These are phyloP conservation scores for Lasioglossum malachurum DNA, from an alignment of 2,888 invertebrate genomes.

Conservation along the genomic window DNA sequence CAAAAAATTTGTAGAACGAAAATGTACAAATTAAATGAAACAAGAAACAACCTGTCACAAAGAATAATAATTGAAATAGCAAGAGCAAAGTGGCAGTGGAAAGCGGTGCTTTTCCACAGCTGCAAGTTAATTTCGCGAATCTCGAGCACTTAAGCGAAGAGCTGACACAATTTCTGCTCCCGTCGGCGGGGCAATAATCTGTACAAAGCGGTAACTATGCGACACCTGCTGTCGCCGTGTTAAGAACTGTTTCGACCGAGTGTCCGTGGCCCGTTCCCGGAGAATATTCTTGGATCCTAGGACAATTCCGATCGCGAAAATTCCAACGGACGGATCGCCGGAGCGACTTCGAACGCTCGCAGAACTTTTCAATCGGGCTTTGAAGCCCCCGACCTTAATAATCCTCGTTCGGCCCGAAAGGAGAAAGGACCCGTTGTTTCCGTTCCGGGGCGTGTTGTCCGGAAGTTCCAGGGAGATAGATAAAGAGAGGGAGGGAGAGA, in stretches of 20 bases:
- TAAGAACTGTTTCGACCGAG: neutral
- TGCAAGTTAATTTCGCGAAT: neutral
- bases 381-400: slow-evolving; percentile 56
- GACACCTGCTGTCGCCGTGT: neutral
- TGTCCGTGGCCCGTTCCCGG: neutral
- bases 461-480: neutral
- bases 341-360: neutral
- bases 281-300: neutral
- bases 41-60: neutral
- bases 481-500: neutral
- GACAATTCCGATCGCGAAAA: slow-evolving; percentile 21
- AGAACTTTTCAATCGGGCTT: slow-evolving; percentile 49
- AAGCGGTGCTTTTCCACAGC: neutral
- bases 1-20: neutral
- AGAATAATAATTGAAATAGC: neutral
- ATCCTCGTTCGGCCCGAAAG: neutral
- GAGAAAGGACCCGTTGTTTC: slow-evolving; percentile 34
- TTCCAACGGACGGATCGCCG: slow-evolving; percentile 34
- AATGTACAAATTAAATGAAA: neutral
- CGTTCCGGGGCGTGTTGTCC: slow-evolving; percentile 25
- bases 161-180: neutral
- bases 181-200: neutral
- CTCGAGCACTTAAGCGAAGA: neutral
- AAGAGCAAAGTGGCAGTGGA: neutral
- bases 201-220: neutral